Base-by-base conservation (phyloP, 2,888 invertebrate genomes). In the Eurytoma californica region DNA sequence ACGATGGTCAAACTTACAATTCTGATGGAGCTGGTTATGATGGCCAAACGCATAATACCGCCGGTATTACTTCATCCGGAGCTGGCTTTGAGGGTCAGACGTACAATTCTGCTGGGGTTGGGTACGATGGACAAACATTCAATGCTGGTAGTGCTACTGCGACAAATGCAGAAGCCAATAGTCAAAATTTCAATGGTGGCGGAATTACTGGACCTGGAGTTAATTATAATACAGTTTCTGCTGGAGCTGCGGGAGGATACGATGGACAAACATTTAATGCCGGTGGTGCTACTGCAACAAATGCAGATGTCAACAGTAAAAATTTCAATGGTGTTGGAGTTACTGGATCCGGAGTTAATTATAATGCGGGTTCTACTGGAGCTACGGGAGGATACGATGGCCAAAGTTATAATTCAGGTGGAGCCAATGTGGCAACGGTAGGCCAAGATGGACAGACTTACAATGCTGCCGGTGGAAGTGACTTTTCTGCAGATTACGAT, bases 1-100 rank as follows among this genome's bases (percentile, higher is more conserved):
- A 65, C 16, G 51, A 55, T 24, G 68, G 68, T 16, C n/a, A 67
- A 47, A 30, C 24, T 18, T 68, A 78, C 57, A 74, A 80, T 16
- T 60, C 79, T 53, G 53, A 4, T n/a, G n/a, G n/a, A 14, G 16
- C 60, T 12, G 67, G 49, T 9, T 75, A 60, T 9, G 13, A 68
- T 20, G 61, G 51, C 9, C 67, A 75, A 20, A 51, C 24, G 3
- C 68, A 61, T n/a, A 67, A 68, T 30, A 5, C 3, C 16, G 57
- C 9, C 24, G 67, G 51, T 14, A 3, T 28, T 2, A 13, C n/a
- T 13, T 47, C 13, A 20, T 61, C 61, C n/a, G 30, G 28, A 30
- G 63, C 63, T 1, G 51, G 13, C 9, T 68, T 53, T 68, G 67
- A 55, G 16, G 24, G 14, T 9, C 67, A 63, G 39, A 63, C 63